Percentiles rank a stretch among this genome's conserved stretches.
phyloP scores from a whole-genome alignment of 30 jellyfish, hydroid and myxozoan genomes.

The Aurelia sp. region DNA sequence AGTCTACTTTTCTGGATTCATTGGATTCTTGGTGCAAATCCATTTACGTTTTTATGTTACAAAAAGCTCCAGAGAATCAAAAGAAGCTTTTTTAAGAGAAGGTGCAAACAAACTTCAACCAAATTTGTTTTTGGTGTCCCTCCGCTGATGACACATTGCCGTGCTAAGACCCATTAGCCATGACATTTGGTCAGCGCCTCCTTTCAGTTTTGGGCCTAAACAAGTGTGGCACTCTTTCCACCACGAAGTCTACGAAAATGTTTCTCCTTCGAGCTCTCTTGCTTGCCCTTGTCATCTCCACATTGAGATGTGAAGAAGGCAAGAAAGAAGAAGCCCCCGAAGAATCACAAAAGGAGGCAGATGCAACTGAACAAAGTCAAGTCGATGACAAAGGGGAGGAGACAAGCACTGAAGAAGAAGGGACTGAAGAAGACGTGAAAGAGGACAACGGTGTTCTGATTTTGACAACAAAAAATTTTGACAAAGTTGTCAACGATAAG shows the following conservation, averaged over 20 bases:
- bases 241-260: constrained; percentile 4
- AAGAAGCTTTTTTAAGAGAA: too few species aligned
- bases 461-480: constrained; percentile 72
- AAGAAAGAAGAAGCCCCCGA: constrained; percentile 4
- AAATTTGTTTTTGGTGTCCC: too few species aligned
- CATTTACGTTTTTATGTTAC: too few species aligned
- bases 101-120: too few species aligned
- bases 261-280: constrained; percentile 1
- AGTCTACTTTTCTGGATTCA: too few species aligned
- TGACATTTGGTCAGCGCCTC: too few species aligned
- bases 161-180: too few species aligned
- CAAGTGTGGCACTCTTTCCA: not conserved
- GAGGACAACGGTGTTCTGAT: constrained; percentile 88
- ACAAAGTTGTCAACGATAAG: constrained; percentile 68
- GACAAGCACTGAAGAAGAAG: constrained; percentile 10
- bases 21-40: too few species aligned
- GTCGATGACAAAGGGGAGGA: not conserved
- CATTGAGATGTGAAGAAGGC: constrained; percentile 21
- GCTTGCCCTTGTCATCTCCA: constrained; percentile 8
- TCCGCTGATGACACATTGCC: too few species aligned
- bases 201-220: constrained; percentile 29
- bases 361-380: constrained; percentile 12
- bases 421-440: constrained; percentile 6
- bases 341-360: not conserved
- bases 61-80: too few species aligned